Conservation (phyloP, 2,797 vertebrate genomes). For the Natrix natrix region DNA sequence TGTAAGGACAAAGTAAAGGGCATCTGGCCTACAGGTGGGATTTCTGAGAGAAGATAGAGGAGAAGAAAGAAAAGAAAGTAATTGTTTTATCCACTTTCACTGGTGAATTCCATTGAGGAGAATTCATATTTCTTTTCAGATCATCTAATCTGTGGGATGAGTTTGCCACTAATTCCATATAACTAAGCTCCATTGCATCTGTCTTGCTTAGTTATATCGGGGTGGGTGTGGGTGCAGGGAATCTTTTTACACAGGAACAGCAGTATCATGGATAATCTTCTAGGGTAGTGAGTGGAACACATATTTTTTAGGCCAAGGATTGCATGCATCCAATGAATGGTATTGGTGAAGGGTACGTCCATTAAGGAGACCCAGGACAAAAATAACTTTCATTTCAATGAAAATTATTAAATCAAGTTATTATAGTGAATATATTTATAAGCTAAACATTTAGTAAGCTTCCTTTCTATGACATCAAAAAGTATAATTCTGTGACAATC, state of each 20-base stretch:
- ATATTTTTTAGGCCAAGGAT: neutral
- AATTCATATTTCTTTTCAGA: constrained; percentile 8
- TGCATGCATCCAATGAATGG: neutral
- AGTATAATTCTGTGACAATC: neutral
- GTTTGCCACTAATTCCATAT: neutral
- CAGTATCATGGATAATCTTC: neutral
- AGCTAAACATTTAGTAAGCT: neutral
- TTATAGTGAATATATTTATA: neutral
- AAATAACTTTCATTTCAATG: neutral
- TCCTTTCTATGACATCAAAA: neutral
- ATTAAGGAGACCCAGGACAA: neutral
- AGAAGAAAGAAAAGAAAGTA: neutral
- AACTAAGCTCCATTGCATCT: neutral
- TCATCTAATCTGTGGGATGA: neutral
- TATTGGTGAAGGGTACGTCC: neutral
- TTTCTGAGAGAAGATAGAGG: neutral
- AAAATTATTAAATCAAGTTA: neutral
- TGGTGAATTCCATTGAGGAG: neutral
- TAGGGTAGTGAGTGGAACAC: neutral
- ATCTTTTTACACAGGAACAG: neutral
- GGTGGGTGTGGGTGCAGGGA: neutral
- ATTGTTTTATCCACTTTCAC: neutral
- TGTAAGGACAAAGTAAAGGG: neutral
- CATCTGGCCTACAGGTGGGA: neutral
- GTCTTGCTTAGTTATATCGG: neutral